Base-by-base conservation (phyloP, 92 coral and sea anemone species). In the Virgularia gustaviana region DNA sequence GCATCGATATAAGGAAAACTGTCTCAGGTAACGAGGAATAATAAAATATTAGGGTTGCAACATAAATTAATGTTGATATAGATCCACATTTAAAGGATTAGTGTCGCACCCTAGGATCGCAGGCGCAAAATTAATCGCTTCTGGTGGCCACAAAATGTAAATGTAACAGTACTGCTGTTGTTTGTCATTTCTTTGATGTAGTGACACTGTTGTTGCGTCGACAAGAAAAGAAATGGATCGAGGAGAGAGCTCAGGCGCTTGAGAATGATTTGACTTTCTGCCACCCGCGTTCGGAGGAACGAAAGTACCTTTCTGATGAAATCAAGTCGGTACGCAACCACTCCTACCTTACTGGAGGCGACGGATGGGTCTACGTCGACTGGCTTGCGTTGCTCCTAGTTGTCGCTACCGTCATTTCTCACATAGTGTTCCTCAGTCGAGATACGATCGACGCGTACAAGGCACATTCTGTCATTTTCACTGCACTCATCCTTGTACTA, bases 1-100 rank as follows among this genome's bases (percentile, higher is more conserved):
- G 77, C 6, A 86, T 86, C 39, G 87, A 81, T 57, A 89, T 91
- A 55, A 80, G 85, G 20, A 65, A 29, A 44, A 53, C 41, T 19
- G 32, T 65, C 44, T 1, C 36, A 42, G 72, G 72, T 65, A 42
- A 1, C 83, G 84, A 1, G 89, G 83, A 62, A 28, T 84, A 13
- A 72, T 76, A 34, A 88, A 85, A 41, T 88, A 65, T 56, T 88
- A 68, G 18, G 70, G 78, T 55, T 87, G 89, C 0, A 90, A 85
- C 78, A 81, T 85, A 53, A 92, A 90, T 27, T 89, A 87, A 62
- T 73, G 89, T 11, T 66, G n/a, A n/a, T n/a, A n/a, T n/a, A n/a
- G n/a, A n/a, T n/a, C n/a, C n/a, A n/a, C n/a, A n/a, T n/a, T n/a
- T n/a, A n/a, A n/a, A n/a, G n/a, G n/a, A n/a, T n/a, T n/a, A n/a